Percentiles rank a stretch among this genome's conserved stretches.
phyloP scores from a whole-genome alignment of 2,113 vertebrate genomes.

The Pantherophis guttatus region DNA sequence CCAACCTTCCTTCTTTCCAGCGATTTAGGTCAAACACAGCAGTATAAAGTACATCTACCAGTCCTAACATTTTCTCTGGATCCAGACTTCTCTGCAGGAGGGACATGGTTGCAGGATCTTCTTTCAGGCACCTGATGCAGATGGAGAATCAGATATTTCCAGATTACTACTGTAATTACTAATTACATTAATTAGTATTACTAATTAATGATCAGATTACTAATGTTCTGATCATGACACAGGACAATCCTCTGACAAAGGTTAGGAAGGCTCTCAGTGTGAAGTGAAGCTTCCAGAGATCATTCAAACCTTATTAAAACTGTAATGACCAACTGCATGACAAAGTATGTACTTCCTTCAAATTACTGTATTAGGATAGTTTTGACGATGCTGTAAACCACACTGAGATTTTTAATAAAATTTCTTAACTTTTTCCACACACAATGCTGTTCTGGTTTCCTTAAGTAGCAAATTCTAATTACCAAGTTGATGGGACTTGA shows the following conservation, averaged over 20 bases:
- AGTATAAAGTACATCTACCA: conserved; percentile 95
- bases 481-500: conserved; percentile 98
- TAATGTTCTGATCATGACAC: neutral
- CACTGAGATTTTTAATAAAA: neutral
- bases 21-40: conserved; percentile 88
- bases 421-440: neutral
- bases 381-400: neutral
- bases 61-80: conserved; percentile 94
- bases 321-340: neutral
- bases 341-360: neutral
- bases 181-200: no score
- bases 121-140: conserved; percentile 90
- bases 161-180: no score
- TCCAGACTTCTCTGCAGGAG: conserved; percentile 94
- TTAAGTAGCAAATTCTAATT: conserved; percentile 44
- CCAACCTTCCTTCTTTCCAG: conserved; percentile 89
- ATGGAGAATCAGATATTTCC: neutral
- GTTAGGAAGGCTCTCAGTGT: neutral
- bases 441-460: neutral
- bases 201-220: neutral
- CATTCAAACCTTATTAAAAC: neutral
- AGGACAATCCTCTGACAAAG: neutral
- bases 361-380: neutral
- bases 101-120: conserved; percentile 98
- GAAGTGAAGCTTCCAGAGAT: neutral